Conservation (phyloP, 2,888 invertebrate genomes). For the Thera obeliscata region DNA sequence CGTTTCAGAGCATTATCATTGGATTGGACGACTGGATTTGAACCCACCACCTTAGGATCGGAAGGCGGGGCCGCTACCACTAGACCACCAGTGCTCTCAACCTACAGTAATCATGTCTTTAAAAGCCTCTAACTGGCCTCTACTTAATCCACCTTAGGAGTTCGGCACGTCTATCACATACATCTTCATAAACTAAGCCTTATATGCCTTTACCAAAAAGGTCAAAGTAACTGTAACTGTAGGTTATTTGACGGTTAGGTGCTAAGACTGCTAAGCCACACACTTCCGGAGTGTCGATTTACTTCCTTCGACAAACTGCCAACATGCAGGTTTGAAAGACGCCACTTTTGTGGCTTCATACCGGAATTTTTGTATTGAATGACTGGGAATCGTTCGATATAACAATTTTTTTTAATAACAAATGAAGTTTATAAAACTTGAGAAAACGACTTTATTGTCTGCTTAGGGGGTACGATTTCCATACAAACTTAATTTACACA, state of each 20-base stretch:
- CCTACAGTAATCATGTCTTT: no score
- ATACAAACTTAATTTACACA: no score
- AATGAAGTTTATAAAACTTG: no score
- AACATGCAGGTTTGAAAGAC: constrained; percentile 31
- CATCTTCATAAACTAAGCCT: constrained; percentile 5
- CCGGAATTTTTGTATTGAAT: constrained; percentile 37
- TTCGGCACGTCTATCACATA: constrained; percentile 8
- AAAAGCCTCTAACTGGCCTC: background rate
- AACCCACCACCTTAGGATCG: no score
- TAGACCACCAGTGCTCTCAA: no score
- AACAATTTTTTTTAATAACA: background rate
- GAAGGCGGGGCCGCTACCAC: no score
- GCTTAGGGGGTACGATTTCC: no score
- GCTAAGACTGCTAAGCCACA: constrained; percentile 36
- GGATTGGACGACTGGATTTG: no score
- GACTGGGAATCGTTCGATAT: constrained; percentile 16
- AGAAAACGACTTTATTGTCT: no score
- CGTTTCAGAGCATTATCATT: no score
- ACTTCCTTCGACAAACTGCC: constrained; percentile 38
- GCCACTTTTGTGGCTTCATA: constrained; percentile 33
- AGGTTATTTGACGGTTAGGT: constrained; percentile 12
- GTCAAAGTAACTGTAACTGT: constrained; percentile 10
- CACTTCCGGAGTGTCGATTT: constrained; percentile 37
- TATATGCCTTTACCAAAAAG: constrained; percentile 7
- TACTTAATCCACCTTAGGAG: constrained; percentile 12